Evolutionary conservation across 2,888 invertebrate genomes (phyloP).

Genomic region (Automeris io): DNA sequence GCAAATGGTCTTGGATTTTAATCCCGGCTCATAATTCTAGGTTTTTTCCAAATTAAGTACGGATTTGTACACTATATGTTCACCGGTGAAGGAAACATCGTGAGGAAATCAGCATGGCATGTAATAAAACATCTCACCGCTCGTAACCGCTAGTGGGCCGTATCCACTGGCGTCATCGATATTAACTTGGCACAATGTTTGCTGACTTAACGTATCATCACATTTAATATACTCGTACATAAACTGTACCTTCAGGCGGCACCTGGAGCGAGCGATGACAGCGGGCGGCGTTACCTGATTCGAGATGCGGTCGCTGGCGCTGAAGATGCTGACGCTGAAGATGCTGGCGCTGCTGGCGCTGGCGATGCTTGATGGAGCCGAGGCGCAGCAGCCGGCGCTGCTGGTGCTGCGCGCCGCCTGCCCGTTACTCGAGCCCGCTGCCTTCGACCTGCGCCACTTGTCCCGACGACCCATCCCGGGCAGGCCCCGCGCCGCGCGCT

Average conservation of each 20-base stretch:
- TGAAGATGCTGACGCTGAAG: no score
- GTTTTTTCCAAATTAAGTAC: no score
- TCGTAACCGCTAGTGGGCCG: not conserved
- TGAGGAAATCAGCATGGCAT: no score
- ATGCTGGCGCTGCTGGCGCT: conserved; percentile 29
- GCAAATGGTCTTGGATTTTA: no score
- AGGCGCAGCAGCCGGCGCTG: conserved; percentile 26
- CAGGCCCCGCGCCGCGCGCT: not conserved
- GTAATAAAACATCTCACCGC: not conserved
- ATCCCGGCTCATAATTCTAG: no score
- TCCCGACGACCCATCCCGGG: conserved; percentile 12
- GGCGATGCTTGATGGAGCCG: no score
- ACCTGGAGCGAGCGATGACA: conserved; percentile 28
- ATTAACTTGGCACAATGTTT: not conserved
- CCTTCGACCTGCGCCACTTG: conserved; percentile 17
- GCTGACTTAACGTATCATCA: not conserved
- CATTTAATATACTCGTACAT: not conserved
- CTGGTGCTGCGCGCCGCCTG: conserved; percentile 48
- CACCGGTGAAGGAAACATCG: no score
- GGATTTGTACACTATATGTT: no score
- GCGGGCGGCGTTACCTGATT: conserved; percentile 28
- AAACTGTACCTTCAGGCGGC: conserved; percentile 17
- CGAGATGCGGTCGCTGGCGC: conserved; percentile 45
- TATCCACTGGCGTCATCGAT: not conserved
- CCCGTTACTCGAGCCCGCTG: conserved; percentile 21